Evolutionary conservation across 2,888 invertebrate species (phyloP).

Genomic region (Cryptocephalus moraei): DNA sequence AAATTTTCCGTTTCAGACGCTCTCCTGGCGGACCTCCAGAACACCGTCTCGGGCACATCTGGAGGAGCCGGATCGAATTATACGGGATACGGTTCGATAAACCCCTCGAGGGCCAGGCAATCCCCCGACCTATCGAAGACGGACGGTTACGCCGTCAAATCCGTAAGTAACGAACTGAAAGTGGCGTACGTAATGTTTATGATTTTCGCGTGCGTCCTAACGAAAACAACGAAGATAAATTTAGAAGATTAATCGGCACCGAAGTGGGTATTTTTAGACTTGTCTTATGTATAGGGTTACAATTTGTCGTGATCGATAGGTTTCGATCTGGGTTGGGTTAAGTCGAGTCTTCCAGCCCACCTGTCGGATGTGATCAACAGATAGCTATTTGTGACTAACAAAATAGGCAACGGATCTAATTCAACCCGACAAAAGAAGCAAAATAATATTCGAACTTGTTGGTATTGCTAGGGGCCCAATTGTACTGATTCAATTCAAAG

Average conservation of each 20-base stretch:
- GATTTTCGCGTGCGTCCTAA: background rate
- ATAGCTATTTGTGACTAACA: constrained; percentile 1
- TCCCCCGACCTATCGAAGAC: constrained; percentile 28
- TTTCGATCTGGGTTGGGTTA: no score
- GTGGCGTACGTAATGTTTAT: no score
- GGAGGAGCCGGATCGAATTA: constrained; percentile 38
- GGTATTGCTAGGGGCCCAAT: no score
- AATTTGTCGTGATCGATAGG: no score
- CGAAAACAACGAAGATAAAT: background rate
- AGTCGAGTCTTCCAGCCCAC: constrained; percentile 1
- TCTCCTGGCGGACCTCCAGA: constrained; percentile 88
- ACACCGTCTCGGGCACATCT: constrained; percentile 62
- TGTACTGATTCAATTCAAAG: no score
- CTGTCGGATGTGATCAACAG: constrained; percentile 10
- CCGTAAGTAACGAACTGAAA: constrained; percentile 25
- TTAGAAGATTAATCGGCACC: background rate
- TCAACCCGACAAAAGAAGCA: no score
- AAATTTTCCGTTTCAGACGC: constrained; percentile 65
- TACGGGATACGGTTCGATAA: constrained; percentile 71
- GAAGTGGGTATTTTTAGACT: background rate
- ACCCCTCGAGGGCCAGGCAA: constrained; percentile 37
- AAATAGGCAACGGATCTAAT: no score
- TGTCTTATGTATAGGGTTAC: no score
- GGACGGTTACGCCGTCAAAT: constrained; percentile 26
- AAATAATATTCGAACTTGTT: no score